These are phyloP conservation scores for Pterocles burchelli DNA, from an alignment of 2,113 vertebrate species.

Conservation along the genomic window DNA sequence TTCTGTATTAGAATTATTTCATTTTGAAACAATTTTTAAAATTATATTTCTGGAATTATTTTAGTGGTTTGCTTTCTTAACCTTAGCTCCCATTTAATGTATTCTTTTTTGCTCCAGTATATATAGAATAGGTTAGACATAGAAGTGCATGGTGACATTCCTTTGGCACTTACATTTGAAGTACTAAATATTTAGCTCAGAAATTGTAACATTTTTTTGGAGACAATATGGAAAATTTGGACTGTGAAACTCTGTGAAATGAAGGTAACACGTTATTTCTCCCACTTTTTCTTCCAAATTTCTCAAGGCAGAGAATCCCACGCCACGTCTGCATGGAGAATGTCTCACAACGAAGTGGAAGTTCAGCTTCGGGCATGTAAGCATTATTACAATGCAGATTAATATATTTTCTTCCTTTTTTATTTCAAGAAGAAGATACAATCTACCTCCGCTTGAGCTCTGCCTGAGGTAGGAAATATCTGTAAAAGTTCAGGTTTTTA, in stretches of 20 bases:
- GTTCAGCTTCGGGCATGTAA: neutral
- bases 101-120: neutral
- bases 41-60: neutral
- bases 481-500: neutral
- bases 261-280: neutral
- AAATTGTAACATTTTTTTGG: neutral
- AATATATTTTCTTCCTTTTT: neutral
- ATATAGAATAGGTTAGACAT: rapidly evolving
- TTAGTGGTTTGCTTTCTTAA: neutral
- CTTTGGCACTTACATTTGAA: neutral
- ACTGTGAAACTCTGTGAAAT: neutral
- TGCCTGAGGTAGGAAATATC: constrained; percentile 20
- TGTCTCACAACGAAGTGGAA: rapidly evolving
- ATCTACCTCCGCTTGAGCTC: constrained; percentile 39
- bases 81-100: neutral
- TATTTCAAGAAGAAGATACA: neutral
- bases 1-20: neutral
- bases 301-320: neutral
- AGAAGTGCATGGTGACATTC: neutral
- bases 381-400: neutral
- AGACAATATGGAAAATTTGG: neutral
- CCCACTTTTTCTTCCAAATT: neutral
- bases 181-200: neutral
- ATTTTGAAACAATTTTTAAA: neutral
- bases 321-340: neutral